Percentiles rank a stretch among this genome's conserved stretches.
Conservation (phyloP, 2,888 invertebrate species). For the Oxytorus armatus region DNA sequence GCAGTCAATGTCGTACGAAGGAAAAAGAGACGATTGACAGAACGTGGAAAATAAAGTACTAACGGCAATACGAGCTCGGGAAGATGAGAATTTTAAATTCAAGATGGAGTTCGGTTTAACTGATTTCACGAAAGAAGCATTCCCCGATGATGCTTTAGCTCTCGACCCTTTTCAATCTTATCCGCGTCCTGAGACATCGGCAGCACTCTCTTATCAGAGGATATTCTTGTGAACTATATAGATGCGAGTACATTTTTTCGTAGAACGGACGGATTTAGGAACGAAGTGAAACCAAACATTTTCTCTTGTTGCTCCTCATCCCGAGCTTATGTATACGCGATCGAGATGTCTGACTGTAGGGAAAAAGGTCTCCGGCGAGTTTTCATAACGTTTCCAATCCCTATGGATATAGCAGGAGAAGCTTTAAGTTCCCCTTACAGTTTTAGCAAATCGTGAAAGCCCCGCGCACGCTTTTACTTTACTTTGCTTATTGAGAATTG, state of each 20-base stretch:
- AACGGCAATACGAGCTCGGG: conserved; percentile 24
- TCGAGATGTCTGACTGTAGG: conserved; percentile 15
- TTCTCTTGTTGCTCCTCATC: background rate
- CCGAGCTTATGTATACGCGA: conserved; percentile 2
- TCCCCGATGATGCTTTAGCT: background rate
- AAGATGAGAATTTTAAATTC: conserved; percentile 23
- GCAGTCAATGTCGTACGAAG: conserved; percentile 46
- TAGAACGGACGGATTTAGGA: background rate
- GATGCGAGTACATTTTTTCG: background rate
- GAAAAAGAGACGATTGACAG: conserved; percentile 8
- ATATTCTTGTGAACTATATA: background rate
- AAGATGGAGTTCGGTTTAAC: conserved; percentile 28
- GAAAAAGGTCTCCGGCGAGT: conserved; percentile 15
- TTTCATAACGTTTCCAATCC: conserved; percentile 31
- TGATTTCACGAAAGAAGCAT: conserved; percentile 31
- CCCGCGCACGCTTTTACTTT: conserved; percentile 11
- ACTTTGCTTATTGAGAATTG: conserved; percentile 51
- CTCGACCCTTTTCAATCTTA: conserved; percentile 47
- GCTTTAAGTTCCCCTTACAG: conserved; percentile 12
- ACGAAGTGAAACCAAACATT: background rate
- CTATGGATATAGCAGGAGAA: conserved; percentile 16
- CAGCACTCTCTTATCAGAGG: conserved; percentile 23
- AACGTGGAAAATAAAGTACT: conserved; percentile 16
- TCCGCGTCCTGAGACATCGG: conserved; percentile 6
- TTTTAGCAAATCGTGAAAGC: conserved; percentile 10